Evolutionary conservation across 2,113 vertebrate genomes (phyloP).

Genomic region (Aldabrachelys gigantea): DNA sequence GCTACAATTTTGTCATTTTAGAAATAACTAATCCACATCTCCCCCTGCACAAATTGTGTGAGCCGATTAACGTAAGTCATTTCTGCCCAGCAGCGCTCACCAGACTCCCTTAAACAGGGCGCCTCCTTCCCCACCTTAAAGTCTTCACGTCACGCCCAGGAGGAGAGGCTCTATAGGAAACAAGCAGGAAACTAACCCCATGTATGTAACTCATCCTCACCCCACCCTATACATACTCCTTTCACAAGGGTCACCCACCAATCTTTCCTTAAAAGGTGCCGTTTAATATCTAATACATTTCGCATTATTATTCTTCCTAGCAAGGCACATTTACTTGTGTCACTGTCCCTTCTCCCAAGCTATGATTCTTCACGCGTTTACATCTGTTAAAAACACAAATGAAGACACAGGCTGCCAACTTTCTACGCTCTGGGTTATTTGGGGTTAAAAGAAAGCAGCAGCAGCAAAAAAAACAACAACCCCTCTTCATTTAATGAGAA

Average conservation of each 20-base stretch:
- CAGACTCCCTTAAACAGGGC: slow-evolving; percentile 63
- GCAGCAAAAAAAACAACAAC: not conserved
- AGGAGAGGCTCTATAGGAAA: slow-evolving; percentile 62
- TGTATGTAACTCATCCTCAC: not conserved
- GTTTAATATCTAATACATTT: not conserved
- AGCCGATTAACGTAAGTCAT: not conserved
- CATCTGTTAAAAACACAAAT: slow-evolving; percentile 55
- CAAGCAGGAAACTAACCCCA: slow-evolving; percentile 29
- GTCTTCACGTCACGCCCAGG: slow-evolving; percentile 73
- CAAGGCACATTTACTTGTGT: not conserved
- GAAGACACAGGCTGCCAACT: not conserved
- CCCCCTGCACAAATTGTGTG: not conserved
- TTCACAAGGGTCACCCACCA: not conserved
- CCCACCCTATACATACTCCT: not conserved
- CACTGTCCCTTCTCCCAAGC: not conserved
- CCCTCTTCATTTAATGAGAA: not conserved
- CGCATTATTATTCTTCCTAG: not conserved
- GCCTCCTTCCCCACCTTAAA: slow-evolving; percentile 55
- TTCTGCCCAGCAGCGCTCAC: slow-evolving; percentile 18
- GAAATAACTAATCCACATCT: not conserved
- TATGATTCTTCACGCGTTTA: not conserved
- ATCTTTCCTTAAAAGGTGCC: slow-evolving; percentile 10
- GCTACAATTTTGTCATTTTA: not conserved
- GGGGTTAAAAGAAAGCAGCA: not conserved
- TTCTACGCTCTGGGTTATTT: not conserved